Base-by-base conservation (phyloP, 1,140 invertebrate species). In the Armadillidium nasatum region DNA sequence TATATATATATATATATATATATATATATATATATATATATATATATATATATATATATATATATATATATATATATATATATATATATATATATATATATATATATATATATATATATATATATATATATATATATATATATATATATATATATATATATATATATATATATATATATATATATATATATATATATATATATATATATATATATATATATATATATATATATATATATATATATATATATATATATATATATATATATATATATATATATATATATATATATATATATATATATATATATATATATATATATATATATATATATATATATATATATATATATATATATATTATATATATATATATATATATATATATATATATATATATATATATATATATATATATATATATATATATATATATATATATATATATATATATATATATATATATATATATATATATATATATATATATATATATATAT, bases 111-210 rank as follows among this genome's bases (percentile, higher is more conserved):
- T 67, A 67, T 67, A 67, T 3, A 33, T 6, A 67, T 67, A 67
- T 67, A 67, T 67, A 67, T 67, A 67, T 67, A 67, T 67, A 67
- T 67, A 33, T 71, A 71, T 67, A 67, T 67, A 67, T 67, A 67
- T 67, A 67, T 67, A 67, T 67, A 67, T 67, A 67, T 67, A 67
- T 67, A 67, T 67, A 67, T 67, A 11, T 67, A 67, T 67, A 67
- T 67, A 67, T 11, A 67, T 67, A 67, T 67, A 11, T 67, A 67
- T 67, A 67, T 67, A 11, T 67, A 67, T 67, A 67, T 67, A 67
- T 67, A 67, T 67, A 68, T 7, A 21, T 21, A 67, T 67, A 67
- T 21, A 21, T 10, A 67, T 23, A 15, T 22, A 7, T 22, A 7
- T 10, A n/a, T 22, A 1, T 22, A n/a, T 10, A 1, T 6, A 67